Evolutionary conservation across 2,888 invertebrate genomes (phyloP).

Genomic region (Eremobia ochroleuca): DNA sequence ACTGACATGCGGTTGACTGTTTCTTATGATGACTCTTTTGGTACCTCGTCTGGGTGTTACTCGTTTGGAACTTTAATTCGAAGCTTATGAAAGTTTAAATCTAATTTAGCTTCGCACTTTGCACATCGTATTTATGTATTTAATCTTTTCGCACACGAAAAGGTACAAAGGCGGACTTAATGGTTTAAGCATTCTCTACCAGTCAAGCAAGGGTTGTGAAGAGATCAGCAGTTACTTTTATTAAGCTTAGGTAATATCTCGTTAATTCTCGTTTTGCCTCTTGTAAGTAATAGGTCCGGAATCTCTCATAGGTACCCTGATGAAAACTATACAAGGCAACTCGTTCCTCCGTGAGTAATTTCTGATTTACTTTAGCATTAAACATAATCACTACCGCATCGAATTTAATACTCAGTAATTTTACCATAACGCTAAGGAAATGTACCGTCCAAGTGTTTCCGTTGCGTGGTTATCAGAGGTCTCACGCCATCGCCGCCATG

Average conservation of each 20-base stretch:
- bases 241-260: neutral
- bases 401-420: constrained; percentile 59
- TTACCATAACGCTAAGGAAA: constrained; percentile 45
- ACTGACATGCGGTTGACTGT: neutral
- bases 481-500: constrained; percentile 43
- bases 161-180: too few relatives aligned
- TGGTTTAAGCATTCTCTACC: too few relatives aligned
- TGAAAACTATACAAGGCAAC: constrained; percentile 6
- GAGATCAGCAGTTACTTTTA: neutral
- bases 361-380: constrained; percentile 22
- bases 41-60: too few relatives aligned
- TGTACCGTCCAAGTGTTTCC: constrained; percentile 56
- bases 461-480: constrained; percentile 50
- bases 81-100: neutral
- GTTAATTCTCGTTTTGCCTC: too few relatives aligned
- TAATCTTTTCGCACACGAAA: too few relatives aligned
- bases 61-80: too few relatives aligned
- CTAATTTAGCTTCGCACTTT: neutral
- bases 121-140: neutral
- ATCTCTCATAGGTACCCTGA: neutral
- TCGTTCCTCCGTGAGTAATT: constrained; percentile 18
- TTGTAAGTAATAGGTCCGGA: neutral
- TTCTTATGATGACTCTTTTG: neutral
- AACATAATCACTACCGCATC: constrained; percentile 43
- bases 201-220: too few relatives aligned